These are phyloP conservation scores for Piscicola geometra DNA, from an alignment of 2,888 invertebrate genomes.

Conservation along the genomic window DNA sequence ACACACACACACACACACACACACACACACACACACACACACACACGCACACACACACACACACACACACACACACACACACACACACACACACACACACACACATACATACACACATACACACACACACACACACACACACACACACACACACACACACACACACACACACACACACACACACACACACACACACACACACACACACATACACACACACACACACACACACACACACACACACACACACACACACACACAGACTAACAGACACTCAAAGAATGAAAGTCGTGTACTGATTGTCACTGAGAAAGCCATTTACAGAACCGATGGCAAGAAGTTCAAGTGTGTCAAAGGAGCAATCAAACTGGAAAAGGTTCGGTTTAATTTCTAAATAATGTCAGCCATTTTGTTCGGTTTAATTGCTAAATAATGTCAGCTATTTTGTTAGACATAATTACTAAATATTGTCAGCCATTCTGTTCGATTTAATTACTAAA, in stretches of 20 bases:
- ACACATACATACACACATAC: constrained; percentile 4
- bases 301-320: constrained; percentile 76
- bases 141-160: constrained; percentile 19
- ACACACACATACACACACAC: constrained; percentile 13
- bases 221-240: constrained; percentile 15
- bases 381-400: neutral
- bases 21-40: constrained; percentile 33
- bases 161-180: constrained; percentile 26
- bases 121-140: constrained; percentile 22
- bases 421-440: too few species aligned
- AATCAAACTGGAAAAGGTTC: constrained; percentile 72
- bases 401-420: too few species aligned
- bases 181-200: constrained; percentile 8
- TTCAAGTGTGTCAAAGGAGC: constrained; percentile 82
- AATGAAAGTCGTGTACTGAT: constrained; percentile 81
- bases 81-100: constrained; percentile 28
- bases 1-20: constrained; percentile 24
- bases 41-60: constrained; percentile 25
- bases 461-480: too few species aligned
- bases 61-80: constrained; percentile 15
- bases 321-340: constrained; percentile 76
- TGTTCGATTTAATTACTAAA: too few species aligned
- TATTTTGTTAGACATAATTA: too few species aligned
- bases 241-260: constrained; percentile 11
- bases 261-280: constrained; percentile 66